Evolutionary conservation across 1,140 invertebrate genomes (phyloP).

Genomic region (Drosophila elegans): DNA sequence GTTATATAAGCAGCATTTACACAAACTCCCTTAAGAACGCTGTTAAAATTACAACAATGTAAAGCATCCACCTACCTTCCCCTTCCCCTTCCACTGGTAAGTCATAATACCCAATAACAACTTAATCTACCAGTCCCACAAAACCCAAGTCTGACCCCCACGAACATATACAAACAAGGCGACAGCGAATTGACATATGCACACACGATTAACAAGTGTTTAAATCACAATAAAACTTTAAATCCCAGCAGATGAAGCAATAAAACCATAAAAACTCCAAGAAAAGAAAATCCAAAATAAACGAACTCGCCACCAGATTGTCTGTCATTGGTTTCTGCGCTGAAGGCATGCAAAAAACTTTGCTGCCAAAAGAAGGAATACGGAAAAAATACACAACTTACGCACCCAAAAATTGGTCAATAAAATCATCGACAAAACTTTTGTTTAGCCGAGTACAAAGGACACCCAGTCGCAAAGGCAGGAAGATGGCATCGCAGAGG

Average conservation of each 20-base stretch:
- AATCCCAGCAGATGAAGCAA: conserved; percentile 75
- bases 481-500: conserved; percentile 21
- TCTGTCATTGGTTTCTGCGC: conserved; percentile 35
- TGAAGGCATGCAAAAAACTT: conserved; percentile 69
- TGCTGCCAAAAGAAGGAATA: conserved; percentile 16
- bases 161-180: conserved; percentile 39
- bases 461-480: conserved; percentile 59
- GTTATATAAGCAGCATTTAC: too few relatives aligned
- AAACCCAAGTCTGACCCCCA: conserved; percentile 21
- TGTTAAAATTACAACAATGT: too few relatives aligned
- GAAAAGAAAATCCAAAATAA: conserved; percentile 54
- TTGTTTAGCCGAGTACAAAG: conserved; percentile 70
- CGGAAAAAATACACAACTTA: conserved; percentile 61
- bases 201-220: conserved; percentile 82
- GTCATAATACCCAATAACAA: conserved; percentile 31
- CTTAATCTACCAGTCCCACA: conserved; percentile 32
- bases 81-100: neutral
- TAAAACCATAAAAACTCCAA: conserved; percentile 69
- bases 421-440: conserved; percentile 82
- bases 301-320: conserved; percentile 40
- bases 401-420: conserved; percentile 82
- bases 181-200: conserved; percentile 69
- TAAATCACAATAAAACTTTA: conserved; percentile 84
- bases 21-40: too few relatives aligned
- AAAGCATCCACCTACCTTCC: too few relatives aligned